Conservation (phyloP, 1,140 invertebrate genomes). For the Caerostris darwini region DNA sequence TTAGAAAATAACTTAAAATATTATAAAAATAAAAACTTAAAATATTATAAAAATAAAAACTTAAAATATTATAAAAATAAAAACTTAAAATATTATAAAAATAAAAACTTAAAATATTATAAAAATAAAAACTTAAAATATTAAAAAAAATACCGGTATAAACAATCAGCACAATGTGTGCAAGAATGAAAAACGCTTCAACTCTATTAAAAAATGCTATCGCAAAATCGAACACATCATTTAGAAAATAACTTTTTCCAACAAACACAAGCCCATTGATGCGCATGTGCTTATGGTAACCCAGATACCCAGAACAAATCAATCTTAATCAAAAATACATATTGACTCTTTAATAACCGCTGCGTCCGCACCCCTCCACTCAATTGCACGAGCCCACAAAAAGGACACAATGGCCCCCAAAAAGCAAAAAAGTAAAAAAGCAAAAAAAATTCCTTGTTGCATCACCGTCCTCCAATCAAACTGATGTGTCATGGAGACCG, state of each 20-base stretch:
- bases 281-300: background rate
- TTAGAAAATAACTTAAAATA: background rate
- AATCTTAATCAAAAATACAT: slow-evolving; percentile 76
- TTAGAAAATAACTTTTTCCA: background rate
- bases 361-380: slow-evolving; percentile 1
- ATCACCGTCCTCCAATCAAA: slow-evolving; percentile 69
- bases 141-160: no score
- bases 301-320: slow-evolving; percentile 45
- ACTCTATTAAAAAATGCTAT: no score
- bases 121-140: no score
- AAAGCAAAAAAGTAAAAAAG: background rate
- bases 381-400: slow-evolving; percentile 30
- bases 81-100: no score
- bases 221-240: background rate
- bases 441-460: background rate
- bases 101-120: no score
- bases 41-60: no score
- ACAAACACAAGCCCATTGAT: background rate
- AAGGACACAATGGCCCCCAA: background rate
- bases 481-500: slow-evolving; percentile 68
- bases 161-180: no score
- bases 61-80: no score
- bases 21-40: no score
- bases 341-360: slow-evolving; percentile 70
- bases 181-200: no score